Evolutionary conservation across 2,888 invertebrate genomes (phyloP).

Genomic region (Ophioninae sp.): DNA sequence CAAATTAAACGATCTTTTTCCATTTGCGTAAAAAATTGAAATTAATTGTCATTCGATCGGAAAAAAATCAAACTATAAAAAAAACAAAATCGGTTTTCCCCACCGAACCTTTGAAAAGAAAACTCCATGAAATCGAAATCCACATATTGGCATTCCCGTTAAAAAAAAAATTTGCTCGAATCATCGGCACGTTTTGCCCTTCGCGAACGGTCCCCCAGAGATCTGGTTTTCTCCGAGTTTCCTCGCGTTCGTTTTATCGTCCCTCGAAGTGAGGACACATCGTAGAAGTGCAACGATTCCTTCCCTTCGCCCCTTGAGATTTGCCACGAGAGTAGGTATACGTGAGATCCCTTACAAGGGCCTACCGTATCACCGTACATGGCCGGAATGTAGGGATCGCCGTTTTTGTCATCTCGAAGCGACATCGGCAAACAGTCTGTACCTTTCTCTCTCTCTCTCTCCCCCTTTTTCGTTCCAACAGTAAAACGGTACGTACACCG

Average conservation of each 20-base stretch:
- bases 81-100: neutral
- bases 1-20: no score
- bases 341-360: constrained; percentile 78
- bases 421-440: constrained; percentile 47
- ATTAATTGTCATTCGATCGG: neutral
- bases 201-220: constrained; percentile 2
- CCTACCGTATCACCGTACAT: constrained; percentile 74
- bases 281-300: constrained; percentile 56
- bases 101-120: neutral
- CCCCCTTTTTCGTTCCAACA: constrained; percentile 44
- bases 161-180: neutral
- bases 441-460: constrained; percentile 23
- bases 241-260: neutral
- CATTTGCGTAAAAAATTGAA: neutral
- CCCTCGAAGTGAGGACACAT: neutral
- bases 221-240: constrained; percentile 28
- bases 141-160: neutral
- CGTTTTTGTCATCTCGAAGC: constrained; percentile 77
- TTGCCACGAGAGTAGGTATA: constrained; percentile 66
- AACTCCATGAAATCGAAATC: neutral
- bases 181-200: neutral
- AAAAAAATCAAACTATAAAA: neutral
- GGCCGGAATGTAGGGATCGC: constrained; percentile 80
- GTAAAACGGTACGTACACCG: constrained; percentile 14
- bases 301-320: constrained; percentile 22